phyloP scores from a whole-genome alignment of 2,888 invertebrate genomes.

The Melitaea athalia region DNA sequence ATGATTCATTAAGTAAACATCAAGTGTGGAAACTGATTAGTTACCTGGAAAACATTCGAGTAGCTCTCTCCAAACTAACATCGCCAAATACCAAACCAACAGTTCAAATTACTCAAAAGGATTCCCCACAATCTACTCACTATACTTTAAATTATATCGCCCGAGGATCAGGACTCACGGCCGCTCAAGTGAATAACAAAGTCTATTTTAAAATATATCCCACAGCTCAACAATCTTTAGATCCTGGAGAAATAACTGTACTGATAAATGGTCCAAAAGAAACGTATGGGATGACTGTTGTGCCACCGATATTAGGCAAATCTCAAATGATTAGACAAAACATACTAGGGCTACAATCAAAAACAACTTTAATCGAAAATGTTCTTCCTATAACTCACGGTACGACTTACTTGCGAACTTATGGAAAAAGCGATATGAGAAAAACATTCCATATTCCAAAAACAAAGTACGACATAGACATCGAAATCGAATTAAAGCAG shows the following conservation, averaged over 20 bases:
- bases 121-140: constrained; percentile 64
- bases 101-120: constrained; percentile 58
- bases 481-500: constrained; percentile 69
- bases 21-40: constrained; percentile 82
- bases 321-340: constrained; percentile 75
- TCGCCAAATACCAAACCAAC: constrained; percentile 56
- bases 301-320: constrained; percentile 74
- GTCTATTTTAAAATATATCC: constrained; percentile 83
- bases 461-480: constrained; percentile 77
- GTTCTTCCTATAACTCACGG: constrained; percentile 73
- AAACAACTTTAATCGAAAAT: constrained; percentile 64
- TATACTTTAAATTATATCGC: constrained; percentile 81
- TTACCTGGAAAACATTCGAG: constrained; percentile 77
- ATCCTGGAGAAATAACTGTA: constrained; percentile 75
- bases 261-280: constrained; percentile 76
- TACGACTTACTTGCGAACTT: constrained; percentile 69
- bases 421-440: constrained; percentile 72
- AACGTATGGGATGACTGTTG: constrained; percentile 69
- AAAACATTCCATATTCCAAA: constrained; percentile 77
- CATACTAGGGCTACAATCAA: constrained; percentile 66
- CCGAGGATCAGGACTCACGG: constrained; percentile 83
- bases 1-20: constrained; percentile 71
- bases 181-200: constrained; percentile 80
- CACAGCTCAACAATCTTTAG: constrained; percentile 73
- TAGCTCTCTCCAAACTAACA: constrained; percentile 67